These are phyloP conservation scores for Ctenomys sociabilis DNA, from an alignment of 2,113 vertebrate genomes.

Conservation along the genomic window DNA sequence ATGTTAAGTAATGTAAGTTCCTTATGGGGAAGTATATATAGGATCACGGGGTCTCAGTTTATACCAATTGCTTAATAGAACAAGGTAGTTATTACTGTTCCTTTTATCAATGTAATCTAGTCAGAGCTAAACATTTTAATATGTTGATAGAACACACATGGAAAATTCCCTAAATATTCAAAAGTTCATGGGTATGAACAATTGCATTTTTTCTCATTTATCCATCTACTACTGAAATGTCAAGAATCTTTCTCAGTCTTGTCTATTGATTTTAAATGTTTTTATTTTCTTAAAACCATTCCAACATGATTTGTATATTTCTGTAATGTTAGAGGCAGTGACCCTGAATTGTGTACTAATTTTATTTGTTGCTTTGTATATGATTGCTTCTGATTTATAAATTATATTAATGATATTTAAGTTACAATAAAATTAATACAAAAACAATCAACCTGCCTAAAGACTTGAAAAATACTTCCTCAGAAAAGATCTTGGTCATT, in stretches of 20 bases:
- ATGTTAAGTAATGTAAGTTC: not conserved
- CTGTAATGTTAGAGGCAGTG: not conserved
- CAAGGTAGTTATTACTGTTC: not conserved
- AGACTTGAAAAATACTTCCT: not conserved
- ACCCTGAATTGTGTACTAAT: not conserved
- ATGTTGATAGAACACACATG: not conserved
- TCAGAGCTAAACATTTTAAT: not conserved
- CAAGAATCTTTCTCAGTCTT: not conserved
- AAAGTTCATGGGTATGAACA: not conserved
- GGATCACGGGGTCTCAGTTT: not conserved
- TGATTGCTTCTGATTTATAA: not conserved
- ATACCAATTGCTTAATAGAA: not conserved
- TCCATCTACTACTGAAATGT: not conserved
- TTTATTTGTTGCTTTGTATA: slow-evolving; percentile 24
- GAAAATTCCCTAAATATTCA: not conserved
- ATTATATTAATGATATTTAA: not conserved
- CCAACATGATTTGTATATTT: not conserved
- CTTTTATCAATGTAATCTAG: not conserved
- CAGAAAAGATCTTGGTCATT: not conserved
- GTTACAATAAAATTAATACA: not conserved
- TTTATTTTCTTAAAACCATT: not conserved
- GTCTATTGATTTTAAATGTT: not conserved
- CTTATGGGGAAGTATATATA: not conserved
- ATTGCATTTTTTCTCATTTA: not conserved
- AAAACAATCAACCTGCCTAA: not conserved